phyloP scores from a whole-genome alignment of 23 tunicate species.

The Clavelina lepadiformis region DNA sequence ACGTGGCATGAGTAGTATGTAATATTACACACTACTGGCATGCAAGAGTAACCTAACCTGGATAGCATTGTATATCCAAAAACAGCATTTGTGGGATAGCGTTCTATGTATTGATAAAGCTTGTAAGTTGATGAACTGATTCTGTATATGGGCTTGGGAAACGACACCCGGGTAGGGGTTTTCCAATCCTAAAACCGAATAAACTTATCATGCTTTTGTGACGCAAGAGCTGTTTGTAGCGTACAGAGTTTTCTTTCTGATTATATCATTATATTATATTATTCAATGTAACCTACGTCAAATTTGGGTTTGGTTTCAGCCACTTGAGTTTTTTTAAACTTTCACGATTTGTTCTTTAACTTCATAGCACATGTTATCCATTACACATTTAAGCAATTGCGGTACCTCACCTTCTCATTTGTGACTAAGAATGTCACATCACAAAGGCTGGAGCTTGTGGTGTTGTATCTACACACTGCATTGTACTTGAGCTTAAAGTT shows the following conservation, averaged over 20 bases:
- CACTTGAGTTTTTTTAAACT: neutral
- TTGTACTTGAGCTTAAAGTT: neutral
- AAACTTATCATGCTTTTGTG: too few relatives aligned
- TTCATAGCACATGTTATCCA: neutral
- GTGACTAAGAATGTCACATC: neutral
- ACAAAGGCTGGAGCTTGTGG: neutral
- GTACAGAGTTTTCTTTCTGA: too few relatives aligned
- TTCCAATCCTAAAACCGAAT: constrained; percentile 15
- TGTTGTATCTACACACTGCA: constrained; percentile 3
- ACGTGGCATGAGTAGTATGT: too few relatives aligned
- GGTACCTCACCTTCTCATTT: neutral
- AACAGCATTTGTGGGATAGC: neutral
- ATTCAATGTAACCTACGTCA: too few relatives aligned
- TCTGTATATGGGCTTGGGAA: neutral
- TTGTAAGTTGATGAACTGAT: neutral
- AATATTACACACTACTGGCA: too few relatives aligned
- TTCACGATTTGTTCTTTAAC: neutral
- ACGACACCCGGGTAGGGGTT: neutral
- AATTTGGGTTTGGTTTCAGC: too few relatives aligned
- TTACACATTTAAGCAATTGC: too few relatives aligned
- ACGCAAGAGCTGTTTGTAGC: too few relatives aligned
- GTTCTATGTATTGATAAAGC: neutral
- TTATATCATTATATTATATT: too few relatives aligned
- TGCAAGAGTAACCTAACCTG: constrained; percentile 8
- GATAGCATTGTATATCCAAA: constrained; percentile 12